Conservation (phyloP, 2,888 invertebrate species). For the Microctonus aethiopoides region DNA sequence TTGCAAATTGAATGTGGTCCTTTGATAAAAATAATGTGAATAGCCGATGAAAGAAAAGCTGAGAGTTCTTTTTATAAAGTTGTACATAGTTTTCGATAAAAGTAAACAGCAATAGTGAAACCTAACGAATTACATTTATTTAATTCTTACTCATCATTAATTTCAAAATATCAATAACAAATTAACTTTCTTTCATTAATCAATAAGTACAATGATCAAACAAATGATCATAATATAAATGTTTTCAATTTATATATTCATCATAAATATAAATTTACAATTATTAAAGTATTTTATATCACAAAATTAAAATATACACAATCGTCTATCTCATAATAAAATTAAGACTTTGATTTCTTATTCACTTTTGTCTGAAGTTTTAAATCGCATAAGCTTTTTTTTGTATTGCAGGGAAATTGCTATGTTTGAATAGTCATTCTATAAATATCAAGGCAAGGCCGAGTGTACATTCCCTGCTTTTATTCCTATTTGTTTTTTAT, state of each 20-base stretch:
- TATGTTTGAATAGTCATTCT: background rate
- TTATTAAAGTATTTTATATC: background rate
- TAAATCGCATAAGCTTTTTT: constrained; percentile 17
- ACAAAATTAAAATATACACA: background rate
- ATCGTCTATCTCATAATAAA: constrained; percentile 13
- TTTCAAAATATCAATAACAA: no score
- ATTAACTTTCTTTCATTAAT: no score
- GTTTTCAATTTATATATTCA: no score
- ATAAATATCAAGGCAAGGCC: background rate
- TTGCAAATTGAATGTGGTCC: background rate
- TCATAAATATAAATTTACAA: background rate
- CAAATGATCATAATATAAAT: no score
- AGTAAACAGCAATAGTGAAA: no score
- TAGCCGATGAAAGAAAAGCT: background rate
- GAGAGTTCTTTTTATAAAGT: no score
- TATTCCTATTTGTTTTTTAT: no score
- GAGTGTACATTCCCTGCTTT: constrained; percentile 10
- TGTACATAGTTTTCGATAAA: no score
- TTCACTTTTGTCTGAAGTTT: constrained; percentile 29
- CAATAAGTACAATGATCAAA: no score
- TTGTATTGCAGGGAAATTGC: background rate
- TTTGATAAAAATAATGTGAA: background rate
- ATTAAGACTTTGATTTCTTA: constrained; percentile 7
- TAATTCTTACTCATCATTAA: no score
- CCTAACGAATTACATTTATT: no score